Conservation (phyloP, 1,140 invertebrate genomes). For the Leptinotarsa texana region DNA sequence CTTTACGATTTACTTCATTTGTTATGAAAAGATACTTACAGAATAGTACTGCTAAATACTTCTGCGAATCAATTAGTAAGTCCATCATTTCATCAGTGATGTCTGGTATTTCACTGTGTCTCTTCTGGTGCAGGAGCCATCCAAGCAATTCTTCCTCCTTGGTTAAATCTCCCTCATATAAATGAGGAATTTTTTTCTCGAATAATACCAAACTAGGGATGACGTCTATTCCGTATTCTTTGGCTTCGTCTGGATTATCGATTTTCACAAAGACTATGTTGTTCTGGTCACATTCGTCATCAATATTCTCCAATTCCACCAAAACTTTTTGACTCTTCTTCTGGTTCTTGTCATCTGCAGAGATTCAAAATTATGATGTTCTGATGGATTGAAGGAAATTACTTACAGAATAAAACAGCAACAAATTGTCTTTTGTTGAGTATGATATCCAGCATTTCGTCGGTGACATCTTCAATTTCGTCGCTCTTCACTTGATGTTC, state of each 20-base stretch:
- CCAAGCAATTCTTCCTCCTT: constrained; percentile 88
- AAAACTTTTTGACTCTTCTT: constrained; percentile 88
- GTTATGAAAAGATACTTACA: constrained; percentile 65
- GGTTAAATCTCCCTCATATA: constrained; percentile 89
- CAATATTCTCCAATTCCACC: constrained; percentile 88
- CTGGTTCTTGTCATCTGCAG: constrained; percentile 87
- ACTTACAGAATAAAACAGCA: constrained; percentile 88
- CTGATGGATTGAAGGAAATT: constrained; percentile 25
- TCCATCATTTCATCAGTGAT: constrained; percentile 94
- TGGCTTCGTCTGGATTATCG: constrained; percentile 83
- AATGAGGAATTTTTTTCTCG: constrained; percentile 83
- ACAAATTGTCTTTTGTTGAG: constrained; percentile 87
- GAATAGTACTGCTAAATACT: constrained; percentile 82
- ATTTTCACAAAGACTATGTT: constrained; percentile 94
- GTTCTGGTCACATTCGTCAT: constrained; percentile 90
- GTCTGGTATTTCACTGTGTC: constrained; percentile 88
- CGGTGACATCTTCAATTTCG: constrained; percentile 92
- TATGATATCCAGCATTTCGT: constrained; percentile 92
- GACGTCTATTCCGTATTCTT: constrained; percentile 84
- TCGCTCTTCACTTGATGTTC: constrained; percentile 82
- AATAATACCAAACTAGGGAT: constrained; percentile 84
- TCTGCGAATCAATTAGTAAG: constrained; percentile 79
- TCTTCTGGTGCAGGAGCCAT: constrained; percentile 87
- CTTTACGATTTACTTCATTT: not conserved
- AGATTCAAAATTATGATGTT: constrained; percentile 8